Evolutionary conservation across 2,888 invertebrate species (phyloP).

Genomic region (Pollenia angustigena): DNA sequence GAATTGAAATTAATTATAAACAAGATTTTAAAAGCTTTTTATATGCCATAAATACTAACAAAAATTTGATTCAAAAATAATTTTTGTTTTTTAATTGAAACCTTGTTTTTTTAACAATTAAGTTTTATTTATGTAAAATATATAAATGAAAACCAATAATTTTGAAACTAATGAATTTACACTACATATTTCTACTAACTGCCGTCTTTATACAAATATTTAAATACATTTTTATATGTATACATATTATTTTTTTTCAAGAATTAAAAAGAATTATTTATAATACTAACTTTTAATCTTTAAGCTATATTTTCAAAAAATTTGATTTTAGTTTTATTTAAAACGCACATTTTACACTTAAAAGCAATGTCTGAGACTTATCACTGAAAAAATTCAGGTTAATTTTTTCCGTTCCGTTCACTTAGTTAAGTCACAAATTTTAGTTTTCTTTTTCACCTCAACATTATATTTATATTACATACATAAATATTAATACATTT

Average conservation of each 20-base stretch:
- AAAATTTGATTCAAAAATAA: slow-evolving; percentile 3
- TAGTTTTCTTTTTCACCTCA: slow-evolving; percentile 7
- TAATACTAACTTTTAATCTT: slow-evolving; percentile 19
- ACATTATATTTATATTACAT: slow-evolving; percentile 21
- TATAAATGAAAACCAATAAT: slow-evolving; percentile 10
- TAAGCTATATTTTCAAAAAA: neutral
- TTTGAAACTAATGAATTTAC: slow-evolving; percentile 57
- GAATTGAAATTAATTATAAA: slow-evolving; percentile 21
- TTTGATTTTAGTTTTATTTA: slow-evolving; percentile 11
- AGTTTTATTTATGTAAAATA: slow-evolving; percentile 27
- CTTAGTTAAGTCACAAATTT: slow-evolving; percentile 66
- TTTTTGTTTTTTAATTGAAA: slow-evolving; percentile 2
- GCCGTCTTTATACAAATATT: slow-evolving; percentile 60
- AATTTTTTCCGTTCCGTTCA: slow-evolving; percentile 49
- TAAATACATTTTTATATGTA: slow-evolving; percentile 22
- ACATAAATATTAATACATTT: neutral
- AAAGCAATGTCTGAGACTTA: slow-evolving; percentile 64
- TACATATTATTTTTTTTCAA: neutral
- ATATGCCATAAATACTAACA: slow-evolving; percentile 56
- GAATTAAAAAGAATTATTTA: too few species aligned
- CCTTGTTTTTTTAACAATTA: slow-evolving; percentile 1
- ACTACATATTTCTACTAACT: slow-evolving; percentile 57
- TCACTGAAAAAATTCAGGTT: slow-evolving; percentile 62
- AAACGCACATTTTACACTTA: slow-evolving; percentile 65
- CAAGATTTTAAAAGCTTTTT: slow-evolving; percentile 41